Percentiles rank a stretch among this genome's conserved stretches.
Evolutionary conservation across 2,113 vertebrate genomes (phyloP).

Genomic region (Scalopus aquaticus): DNA sequence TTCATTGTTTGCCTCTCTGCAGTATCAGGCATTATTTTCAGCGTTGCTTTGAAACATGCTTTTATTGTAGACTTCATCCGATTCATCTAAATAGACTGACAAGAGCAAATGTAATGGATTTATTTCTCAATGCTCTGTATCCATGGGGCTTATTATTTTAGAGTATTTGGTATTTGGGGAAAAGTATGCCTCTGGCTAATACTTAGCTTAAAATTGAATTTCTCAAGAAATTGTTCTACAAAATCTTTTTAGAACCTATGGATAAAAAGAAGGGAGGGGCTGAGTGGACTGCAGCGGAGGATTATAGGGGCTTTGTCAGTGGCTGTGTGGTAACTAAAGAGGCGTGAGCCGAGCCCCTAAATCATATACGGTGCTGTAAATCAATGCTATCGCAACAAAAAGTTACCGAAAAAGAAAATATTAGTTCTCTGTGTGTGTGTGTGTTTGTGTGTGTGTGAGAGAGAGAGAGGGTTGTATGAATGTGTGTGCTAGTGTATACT

Average conservation of each 20-base stretch:
- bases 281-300: too few relatives aligned
- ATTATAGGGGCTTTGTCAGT: too few relatives aligned
- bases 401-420: too few relatives aligned
- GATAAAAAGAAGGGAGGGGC: not conserved
- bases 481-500: not conserved
- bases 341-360: too few relatives aligned
- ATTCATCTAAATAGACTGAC: not conserved
- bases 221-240: conserved; percentile 2
- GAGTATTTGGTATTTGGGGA: not conserved
- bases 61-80: conserved; percentile 14
- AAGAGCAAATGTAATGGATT: not conserved
- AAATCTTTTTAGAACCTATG: not conserved
- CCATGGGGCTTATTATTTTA: not conserved
- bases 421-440: too few relatives aligned
- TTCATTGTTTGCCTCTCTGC: not conserved
- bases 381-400: too few relatives aligned
- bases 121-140: conserved; percentile 41
- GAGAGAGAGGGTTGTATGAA: not conserved
- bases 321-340: too few relatives aligned
- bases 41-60: conserved; percentile 23
- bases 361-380: too few relatives aligned
- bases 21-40: not conserved
- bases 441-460: not conserved
- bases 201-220: not conserved
- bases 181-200: not conserved